A percentile compares a stretch with the other conserved stretches of the same genome.
phyloP scores from a whole-genome alignment of 1,140 invertebrate species.

The Cydia amplana region DNA sequence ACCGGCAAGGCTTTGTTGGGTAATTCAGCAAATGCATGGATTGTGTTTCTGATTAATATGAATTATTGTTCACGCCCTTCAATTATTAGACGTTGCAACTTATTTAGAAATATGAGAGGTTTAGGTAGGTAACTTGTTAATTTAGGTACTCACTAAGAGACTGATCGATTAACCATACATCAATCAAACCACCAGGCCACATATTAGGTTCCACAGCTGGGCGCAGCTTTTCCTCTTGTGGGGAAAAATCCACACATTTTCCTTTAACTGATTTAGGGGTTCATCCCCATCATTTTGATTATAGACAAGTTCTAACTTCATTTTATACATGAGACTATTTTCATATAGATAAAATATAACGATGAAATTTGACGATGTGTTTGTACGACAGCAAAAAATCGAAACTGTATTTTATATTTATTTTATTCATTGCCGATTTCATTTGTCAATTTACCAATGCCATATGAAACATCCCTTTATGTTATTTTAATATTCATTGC shows the following conservation, averaged over 20 bases:
- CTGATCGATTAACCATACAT: too few relatives aligned
- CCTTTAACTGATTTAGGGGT: too few relatives aligned
- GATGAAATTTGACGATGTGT: too few relatives aligned
- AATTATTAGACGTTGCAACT: not conserved
- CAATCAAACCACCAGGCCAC: too few relatives aligned
- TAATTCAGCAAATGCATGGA: slow-evolving; percentile 27
- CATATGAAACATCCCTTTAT: slow-evolving; percentile 27
- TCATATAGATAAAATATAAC: too few relatives aligned
- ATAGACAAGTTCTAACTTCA: too few relatives aligned
- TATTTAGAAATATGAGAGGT: not conserved
- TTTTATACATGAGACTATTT: too few relatives aligned
- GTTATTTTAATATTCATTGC: slow-evolving; percentile 37
- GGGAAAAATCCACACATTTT: too few relatives aligned
- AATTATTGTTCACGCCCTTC: slow-evolving; percentile 16
- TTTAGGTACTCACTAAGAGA: not conserved
- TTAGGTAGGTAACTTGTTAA: not conserved
- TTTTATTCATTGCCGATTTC: slow-evolving; percentile 12
- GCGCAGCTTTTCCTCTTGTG: too few relatives aligned
- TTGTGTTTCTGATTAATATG: slow-evolving; percentile 30
- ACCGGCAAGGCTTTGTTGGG: slow-evolving; percentile 29
- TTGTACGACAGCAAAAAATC: not conserved
- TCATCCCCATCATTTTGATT: too few relatives aligned
- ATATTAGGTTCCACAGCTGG: too few relatives aligned
- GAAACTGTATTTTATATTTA: not conserved
- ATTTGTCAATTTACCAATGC: slow-evolving; percentile 22